Evolutionary conservation across 2,888 invertebrate genomes (phyloP), one percentile per base, ranked within the genome.

Genomic region (Drosophila pullipes): DNA sequence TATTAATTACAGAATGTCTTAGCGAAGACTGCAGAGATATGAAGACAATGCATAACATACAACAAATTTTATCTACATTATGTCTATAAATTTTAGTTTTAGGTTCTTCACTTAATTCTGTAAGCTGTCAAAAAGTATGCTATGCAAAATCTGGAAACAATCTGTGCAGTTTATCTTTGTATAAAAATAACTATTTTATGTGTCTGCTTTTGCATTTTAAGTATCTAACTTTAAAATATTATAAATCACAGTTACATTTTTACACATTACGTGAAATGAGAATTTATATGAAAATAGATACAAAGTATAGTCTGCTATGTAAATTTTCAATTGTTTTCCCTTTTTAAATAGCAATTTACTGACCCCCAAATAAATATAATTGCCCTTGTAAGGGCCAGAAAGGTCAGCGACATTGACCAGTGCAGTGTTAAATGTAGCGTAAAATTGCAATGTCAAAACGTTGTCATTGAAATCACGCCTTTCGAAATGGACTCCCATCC

Each of bases 391-490:
- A 31, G 57, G 33, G 22, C 22, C 31, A 10, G n/a, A 50, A 64
- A 74, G 74, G 69, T 82, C 74, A 76, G 49, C 79, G 79, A 78
- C 85, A 74, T 70, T 78, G 63, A 62, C 63, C 69, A 66, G 47
- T 64, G 67, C 18, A 59, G 64, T 76, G 85, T 81, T 83, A 69
- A 89, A 90, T 89, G 83, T 75, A 74, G 82, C 83, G 77, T 78
- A 76, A 90, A 89, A 89, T 89, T 82, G 87, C 87, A 80, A 72
- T 78, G 79, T 55, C 76, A 76, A 75, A 89, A 68, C 60, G 69
- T 80, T 74, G 61, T 76, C 66, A 71, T 62, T 76, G 69, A 80
- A 88, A 80, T 83, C 66, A 75, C 59, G 65, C 69, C 30, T 41
- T 55, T 57, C 63, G n/a, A 33, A 18, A 37, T 50, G n/a, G 31